Base-by-base conservation (phyloP, 2,113 vertebrate species). In the Crotophaga sulcirostris region DNA sequence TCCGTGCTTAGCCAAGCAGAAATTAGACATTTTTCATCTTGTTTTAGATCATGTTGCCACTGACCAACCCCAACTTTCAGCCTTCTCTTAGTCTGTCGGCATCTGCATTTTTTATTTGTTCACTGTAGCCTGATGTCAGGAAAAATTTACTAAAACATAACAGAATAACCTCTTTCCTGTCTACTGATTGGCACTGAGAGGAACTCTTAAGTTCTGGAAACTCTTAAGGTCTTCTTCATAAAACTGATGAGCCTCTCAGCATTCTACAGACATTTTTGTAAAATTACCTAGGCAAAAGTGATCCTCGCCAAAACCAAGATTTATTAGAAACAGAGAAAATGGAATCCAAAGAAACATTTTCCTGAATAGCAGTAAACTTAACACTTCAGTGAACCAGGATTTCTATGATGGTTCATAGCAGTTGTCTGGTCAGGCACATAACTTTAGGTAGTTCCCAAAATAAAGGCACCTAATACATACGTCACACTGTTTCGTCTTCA, bases 251-350 rank as follows among this genome's bases (percentile, higher is more conserved):
- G 31, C 66, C 87, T 79, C 87, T 96, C 84, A 74, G 42, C 67
- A 73, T 91, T 91, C 82, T 93, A 80, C 40, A 94, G 86, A 51
- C 79, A 92, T 94, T 92, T 92, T 87, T 89, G 67, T 83, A 82
- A 96, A 95, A 93, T 94, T 96, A 96, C 95, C 94, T 94, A 96
- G 82, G 60, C 93, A 94, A 94, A 25, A 88, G 13, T 36, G 36
- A 90, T 67, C 20, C 4, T 24, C 66, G 85, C 84, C 91, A 96
- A 97, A 96, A 75, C 78, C 93, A 93, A 91, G 84, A 87, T 93
- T 96, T 94, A 93, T 94, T 91, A 93, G 85, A 96, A 96, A 29
- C 63, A 95, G 84, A 96, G 75, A 90, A 96, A 85, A 93, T 24
- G 5, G 34, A 96, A 95, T 90, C 76, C 82, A 87, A 87, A 93